Evolutionary conservation across 1,140 invertebrate species (phyloP).

Genomic region (Cryptotermes secundus): DNA sequence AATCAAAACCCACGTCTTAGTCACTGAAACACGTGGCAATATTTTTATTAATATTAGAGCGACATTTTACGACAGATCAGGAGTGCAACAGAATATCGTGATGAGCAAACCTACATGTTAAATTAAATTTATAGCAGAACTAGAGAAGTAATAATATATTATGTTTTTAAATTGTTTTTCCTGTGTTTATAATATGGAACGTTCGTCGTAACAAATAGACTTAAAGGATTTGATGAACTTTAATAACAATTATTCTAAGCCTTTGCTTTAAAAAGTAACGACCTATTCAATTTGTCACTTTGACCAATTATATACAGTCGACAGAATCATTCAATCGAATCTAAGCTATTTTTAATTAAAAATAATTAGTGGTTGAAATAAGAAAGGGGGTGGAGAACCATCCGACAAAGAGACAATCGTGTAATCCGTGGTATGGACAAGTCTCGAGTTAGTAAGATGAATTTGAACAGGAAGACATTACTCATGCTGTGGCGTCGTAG

Average conservation of each 20-base stretch:
- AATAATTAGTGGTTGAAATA: neutral
- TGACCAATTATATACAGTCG: neutral
- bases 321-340: neutral
- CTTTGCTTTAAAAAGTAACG: neutral
- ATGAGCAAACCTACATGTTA: no score
- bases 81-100: no score
- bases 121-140: no score
- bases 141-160: no score
- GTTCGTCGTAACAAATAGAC: neutral
- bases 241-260: neutral
- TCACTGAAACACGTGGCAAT: no score
- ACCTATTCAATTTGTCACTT: neutral
- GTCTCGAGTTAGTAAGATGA: neutral
- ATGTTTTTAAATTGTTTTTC: no score
- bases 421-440: conserved; percentile 3
- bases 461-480: conserved; percentile 9
- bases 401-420: neutral
- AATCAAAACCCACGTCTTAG: no score
- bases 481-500: neutral
- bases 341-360: conserved; percentile 21
- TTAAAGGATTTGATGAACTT: neutral
- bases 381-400: neutral
- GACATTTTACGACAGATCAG: no score
- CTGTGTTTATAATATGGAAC: no score
- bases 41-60: no score